Conservation (phyloP, 2,113 vertebrate species). For the Tonatia bakeri region DNA sequence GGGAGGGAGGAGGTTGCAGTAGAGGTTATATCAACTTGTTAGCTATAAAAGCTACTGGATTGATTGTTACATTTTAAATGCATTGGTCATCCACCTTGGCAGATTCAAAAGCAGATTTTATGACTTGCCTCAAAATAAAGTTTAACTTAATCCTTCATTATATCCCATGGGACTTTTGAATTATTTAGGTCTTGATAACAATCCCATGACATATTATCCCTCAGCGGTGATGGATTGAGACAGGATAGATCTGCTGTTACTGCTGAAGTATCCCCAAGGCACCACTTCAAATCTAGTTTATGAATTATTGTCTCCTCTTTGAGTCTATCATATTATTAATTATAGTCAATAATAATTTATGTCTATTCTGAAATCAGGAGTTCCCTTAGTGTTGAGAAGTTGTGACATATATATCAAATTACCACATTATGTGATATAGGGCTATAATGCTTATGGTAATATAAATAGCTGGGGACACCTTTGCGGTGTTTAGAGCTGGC, state of each 20-base stretch:
- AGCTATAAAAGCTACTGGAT: background rate
- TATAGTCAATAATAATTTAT: constrained; percentile 19
- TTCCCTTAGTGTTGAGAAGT: background rate
- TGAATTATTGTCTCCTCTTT: background rate
- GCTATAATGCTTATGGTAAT: background rate
- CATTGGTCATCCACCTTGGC: constrained; percentile 55
- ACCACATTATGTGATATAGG: background rate
- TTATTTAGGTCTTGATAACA: constrained; percentile 65
- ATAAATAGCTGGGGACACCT: background rate
- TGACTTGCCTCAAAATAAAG: constrained; percentile 59
- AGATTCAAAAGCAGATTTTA: constrained; percentile 59
- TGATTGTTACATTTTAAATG: constrained; percentile 47
- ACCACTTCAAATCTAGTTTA: background rate
- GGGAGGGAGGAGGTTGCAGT: background rate
- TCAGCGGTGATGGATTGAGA: constrained; percentile 29
- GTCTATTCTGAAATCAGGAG: background rate
- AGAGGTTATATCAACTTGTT: background rate
- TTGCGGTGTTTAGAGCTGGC: background rate
- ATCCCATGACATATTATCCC: constrained; percentile 47
- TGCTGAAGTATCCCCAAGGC: constrained; percentile 39
- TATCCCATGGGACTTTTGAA: constrained; percentile 47
- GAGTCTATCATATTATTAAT: constrained; percentile 35
- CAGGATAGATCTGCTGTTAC: background rate
- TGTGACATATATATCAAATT: background rate
- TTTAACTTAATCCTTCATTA: constrained; percentile 56